A percentile compares a stretch with the other conserved stretches of the same genome.
Conservation (phyloP, 2,113 vertebrate species). For the Camelus dromedarius region DNA sequence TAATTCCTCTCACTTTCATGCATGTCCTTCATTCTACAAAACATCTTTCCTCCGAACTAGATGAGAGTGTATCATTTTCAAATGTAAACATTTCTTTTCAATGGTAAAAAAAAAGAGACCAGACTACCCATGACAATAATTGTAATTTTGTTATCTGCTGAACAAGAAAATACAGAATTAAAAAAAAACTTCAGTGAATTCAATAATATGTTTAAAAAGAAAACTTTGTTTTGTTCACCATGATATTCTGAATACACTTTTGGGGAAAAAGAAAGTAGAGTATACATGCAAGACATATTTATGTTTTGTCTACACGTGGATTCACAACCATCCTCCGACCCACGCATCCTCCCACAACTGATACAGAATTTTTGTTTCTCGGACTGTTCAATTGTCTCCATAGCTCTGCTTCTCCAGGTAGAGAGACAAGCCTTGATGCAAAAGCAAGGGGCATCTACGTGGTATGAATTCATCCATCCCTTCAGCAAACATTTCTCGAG, state of each 20-base stretch:
- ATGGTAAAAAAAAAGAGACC: not conserved
- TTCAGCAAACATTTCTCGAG: not conserved
- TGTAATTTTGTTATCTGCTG: not conserved
- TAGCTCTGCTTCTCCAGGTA: not conserved
- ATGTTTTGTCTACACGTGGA: not conserved
- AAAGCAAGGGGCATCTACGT: not conserved
- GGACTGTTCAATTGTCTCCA: not conserved
- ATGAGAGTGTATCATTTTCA: not conserved
- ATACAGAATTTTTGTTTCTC: not conserved
- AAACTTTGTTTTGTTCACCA: not conserved
- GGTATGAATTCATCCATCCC: not conserved
- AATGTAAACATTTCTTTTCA: not conserved
- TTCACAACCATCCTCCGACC: not conserved
- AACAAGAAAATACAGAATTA: conserved; percentile 36
- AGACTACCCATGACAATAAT: not conserved
- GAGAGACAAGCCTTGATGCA: rapidly evolving
- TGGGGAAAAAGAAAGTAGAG: not conserved
- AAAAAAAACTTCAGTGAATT: not conserved
- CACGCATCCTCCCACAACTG: not conserved
- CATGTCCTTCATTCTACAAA: not conserved
- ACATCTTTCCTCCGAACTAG: not conserved
- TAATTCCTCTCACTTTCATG: not conserved
- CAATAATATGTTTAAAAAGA: not conserved
- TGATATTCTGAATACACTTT: conserved; percentile 39
- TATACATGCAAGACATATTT: conserved; percentile 25